Conservation (phyloP, 1,140 invertebrate genomes). For the Phthorimaea operculella region DNA sequence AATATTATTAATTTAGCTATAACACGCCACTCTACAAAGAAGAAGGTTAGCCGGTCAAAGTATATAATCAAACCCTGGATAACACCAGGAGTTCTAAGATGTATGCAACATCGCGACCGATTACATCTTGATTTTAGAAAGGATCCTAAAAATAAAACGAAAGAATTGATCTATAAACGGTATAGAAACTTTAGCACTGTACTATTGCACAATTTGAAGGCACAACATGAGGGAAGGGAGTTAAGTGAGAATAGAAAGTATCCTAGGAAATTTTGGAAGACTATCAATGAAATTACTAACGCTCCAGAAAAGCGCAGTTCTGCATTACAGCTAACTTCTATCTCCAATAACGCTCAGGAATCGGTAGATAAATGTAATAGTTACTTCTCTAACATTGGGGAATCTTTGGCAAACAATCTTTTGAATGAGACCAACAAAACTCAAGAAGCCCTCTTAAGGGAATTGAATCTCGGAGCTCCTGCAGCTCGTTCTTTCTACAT, state of each 20-base stretch:
- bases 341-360: background rate
- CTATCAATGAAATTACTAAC: background rate
- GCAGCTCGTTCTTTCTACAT: background rate
- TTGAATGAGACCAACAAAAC: background rate
- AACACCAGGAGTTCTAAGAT: background rate
- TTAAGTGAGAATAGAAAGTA: background rate
- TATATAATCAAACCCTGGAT: background rate
- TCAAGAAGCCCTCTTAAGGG: background rate
- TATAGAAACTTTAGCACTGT: background rate
- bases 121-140: background rate
- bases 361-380: background rate
- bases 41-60: background rate
- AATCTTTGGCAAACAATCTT: background rate
- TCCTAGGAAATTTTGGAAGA: background rate
- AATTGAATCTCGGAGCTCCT: background rate
- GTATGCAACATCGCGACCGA: background rate
- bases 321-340: background rate
- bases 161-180: background rate
- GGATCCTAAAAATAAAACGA: background rate
- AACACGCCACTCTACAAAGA: no score
- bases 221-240: background rate
- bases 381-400: background rate
- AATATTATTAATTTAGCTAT: no score
- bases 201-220: no score
- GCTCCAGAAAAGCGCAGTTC: background rate